Evolutionary conservation across 2,888 invertebrate species (phyloP).

Genomic region (Dryomyza anilis): DNA sequence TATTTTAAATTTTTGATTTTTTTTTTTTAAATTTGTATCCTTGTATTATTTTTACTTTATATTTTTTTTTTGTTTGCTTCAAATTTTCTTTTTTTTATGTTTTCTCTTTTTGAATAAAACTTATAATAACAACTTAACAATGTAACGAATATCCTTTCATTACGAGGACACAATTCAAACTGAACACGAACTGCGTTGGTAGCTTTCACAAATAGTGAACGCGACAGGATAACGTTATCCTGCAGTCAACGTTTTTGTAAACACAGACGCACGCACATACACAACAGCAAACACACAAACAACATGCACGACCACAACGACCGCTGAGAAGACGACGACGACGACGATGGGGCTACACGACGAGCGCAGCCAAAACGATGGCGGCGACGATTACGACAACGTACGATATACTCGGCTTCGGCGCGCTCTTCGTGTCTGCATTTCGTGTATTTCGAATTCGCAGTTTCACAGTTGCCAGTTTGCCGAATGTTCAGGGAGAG

Average conservation of each 20-base stretch:
- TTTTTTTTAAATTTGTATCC: conserved; percentile 22
- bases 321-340: background rate
- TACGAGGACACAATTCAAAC: conserved; percentile 63
- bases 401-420: background rate
- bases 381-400: background rate
- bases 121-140: conserved; percentile 54
- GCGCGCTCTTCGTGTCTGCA: background rate
- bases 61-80: conserved; percentile 23
- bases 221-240: conserved; percentile 16
- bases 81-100: conserved; percentile 30
- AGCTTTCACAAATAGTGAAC: conserved; percentile 59
- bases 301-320: background rate
- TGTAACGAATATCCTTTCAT: conserved; percentile 63
- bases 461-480: no score
- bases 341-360: no score
- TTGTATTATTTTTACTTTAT: conserved; percentile 20
- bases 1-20: conserved; percentile 15
- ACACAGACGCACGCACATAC: conserved; percentile 29
- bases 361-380: background rate
- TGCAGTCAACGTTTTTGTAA: conserved; percentile 18
- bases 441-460: background rate
- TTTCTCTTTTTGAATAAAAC: conserved; percentile 24
- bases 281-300: background rate
- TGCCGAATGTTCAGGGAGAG: no score
- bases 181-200: conserved; percentile 59